Conservation (phyloP, 2,797 vertebrate species). For the Toxotes lorentzi region DNA sequence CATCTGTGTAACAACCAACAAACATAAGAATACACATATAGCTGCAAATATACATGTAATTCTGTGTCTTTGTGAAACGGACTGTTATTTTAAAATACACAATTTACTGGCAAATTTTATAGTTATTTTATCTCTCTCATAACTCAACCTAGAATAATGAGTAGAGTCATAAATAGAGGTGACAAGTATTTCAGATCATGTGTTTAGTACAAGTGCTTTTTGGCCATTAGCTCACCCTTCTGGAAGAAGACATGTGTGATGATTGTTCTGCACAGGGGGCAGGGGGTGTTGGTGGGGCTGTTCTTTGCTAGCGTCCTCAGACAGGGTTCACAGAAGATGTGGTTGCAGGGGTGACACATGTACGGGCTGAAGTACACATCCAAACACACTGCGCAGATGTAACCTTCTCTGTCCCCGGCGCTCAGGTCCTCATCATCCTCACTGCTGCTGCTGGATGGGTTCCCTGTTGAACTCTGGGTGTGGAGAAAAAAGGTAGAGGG, state of each 20-base stretch:
- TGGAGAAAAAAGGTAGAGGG: neutral
- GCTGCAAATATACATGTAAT: conserved; percentile 8
- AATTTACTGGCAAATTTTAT: conserved; percentile 12
- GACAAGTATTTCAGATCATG: conserved; percentile 23
- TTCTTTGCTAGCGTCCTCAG: conserved; percentile 95
- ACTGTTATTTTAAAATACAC: neutral
- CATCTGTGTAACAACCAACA: conserved; percentile 39
- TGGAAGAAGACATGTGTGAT: conserved; percentile 96
- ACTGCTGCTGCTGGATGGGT: conserved; percentile 81
- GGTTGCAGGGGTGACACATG: conserved; percentile 95
- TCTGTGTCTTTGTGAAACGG: neutral
- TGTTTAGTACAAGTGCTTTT: conserved; percentile 17
- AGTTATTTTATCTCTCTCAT: neutral
- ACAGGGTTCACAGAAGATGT: conserved; percentile 97
- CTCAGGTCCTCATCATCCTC: conserved; percentile 82
- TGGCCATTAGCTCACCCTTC: conserved; percentile 85
- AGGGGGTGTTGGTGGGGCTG: conserved; percentile 92
- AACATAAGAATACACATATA: conserved; percentile 29
- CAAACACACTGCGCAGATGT: conserved; percentile 94
- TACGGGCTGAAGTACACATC: conserved; percentile 97
- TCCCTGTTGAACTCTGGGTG: conserved; percentile 86
- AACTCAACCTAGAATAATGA: neutral
- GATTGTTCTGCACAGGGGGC: conserved; percentile 93
- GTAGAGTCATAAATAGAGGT: neutral
- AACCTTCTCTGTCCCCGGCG: conserved; percentile 87